These are phyloP conservation scores for Mythimna lalbum DNA, from an alignment of 2,888 invertebrate genomes.

Conservation along the genomic window DNA sequence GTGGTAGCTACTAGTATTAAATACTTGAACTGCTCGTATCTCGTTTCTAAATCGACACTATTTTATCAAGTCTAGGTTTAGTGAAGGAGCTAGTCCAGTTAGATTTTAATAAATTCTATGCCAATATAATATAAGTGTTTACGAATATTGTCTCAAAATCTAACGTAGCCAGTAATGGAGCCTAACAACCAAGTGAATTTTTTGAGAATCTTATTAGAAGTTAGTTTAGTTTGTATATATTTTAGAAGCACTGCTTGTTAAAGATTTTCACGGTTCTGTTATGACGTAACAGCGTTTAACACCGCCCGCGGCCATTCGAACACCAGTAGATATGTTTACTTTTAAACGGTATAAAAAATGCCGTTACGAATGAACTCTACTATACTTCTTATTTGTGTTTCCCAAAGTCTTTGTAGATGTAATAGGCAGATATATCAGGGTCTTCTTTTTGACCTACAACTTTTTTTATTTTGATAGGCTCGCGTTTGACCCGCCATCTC, in stretches of 20 bases:
- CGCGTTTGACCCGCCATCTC: too few relatives aligned
- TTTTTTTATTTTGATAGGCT: too few relatives aligned
- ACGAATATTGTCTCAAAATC: conserved; percentile 76
- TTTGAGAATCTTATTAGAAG: conserved; percentile 66
- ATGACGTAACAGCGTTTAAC: conserved; percentile 5
- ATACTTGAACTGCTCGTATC: conserved; percentile 34
- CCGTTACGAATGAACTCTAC: background rate
- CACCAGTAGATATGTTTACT: conserved; percentile 4
- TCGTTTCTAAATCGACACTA: conserved; percentile 65
- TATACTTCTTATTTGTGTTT: background rate
- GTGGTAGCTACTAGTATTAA: conserved; percentile 57
- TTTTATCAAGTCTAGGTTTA: conserved; percentile 74
- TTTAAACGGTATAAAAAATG: conserved; percentile 19
- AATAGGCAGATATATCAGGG: background rate
- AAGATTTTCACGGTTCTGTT: conserved; percentile 44
- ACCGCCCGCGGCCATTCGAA: conserved; percentile 1
- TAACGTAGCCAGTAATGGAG: conserved; percentile 70
- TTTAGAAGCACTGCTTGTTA: conserved; percentile 53
- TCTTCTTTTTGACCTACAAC: too few relatives aligned
- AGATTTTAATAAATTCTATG: conserved; percentile 82
- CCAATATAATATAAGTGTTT: conserved; percentile 77
- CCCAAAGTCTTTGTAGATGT: background rate
- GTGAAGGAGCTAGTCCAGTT: conserved; percentile 88
- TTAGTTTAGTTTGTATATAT: conserved; percentile 55
- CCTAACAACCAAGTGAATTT: conserved; percentile 67